Percentiles rank a stretch among this genome's conserved stretches.
Conservation (phyloP, 2,888 invertebrate species). For the Chirona hameri region DNA sequence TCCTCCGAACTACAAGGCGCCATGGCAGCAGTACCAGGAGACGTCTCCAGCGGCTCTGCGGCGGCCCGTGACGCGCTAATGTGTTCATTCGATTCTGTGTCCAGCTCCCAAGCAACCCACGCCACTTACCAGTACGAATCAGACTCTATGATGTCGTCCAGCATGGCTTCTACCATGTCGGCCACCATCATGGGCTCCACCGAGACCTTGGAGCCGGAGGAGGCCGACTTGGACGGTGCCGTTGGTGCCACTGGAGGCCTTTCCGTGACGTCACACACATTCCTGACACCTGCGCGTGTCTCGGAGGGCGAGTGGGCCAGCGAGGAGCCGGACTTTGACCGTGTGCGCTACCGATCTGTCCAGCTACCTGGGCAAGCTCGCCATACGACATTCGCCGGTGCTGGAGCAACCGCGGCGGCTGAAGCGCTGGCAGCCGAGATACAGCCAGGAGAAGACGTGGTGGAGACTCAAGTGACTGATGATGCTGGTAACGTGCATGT, state of each 20-base stretch:
- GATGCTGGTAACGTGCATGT: constrained; percentile 55
- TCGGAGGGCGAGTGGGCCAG: constrained; percentile 41
- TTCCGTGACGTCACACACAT: neutral
- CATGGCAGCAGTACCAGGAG: neutral
- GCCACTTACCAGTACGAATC: constrained; percentile 80
- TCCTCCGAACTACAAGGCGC: neutral
- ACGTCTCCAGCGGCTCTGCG: neutral
- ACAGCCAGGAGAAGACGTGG: constrained; percentile 53
- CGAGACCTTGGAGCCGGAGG: constrained; percentile 47
- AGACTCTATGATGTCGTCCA: constrained; percentile 80
- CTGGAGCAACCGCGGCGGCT: constrained; percentile 53
- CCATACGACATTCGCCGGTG: constrained; percentile 54
- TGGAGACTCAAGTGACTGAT: constrained; percentile 54
- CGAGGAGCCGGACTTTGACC: constrained; percentile 50
- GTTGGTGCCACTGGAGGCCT: constrained; percentile 32
- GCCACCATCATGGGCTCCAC: constrained; percentile 78
- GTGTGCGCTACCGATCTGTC: constrained; percentile 52
- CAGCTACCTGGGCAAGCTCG: constrained; percentile 53
- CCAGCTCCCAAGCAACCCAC: constrained; percentile 74
- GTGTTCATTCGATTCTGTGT: constrained; percentile 43
- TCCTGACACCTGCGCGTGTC: constrained; percentile 33
- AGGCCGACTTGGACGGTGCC: constrained; percentile 24
- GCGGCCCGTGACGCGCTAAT: neutral
- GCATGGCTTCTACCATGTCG: constrained; percentile 76
- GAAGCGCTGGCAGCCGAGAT: constrained; percentile 53